Evolutionary conservation across 2,888 invertebrate species (phyloP).

Genomic region (Erebia epiphron): DNA sequence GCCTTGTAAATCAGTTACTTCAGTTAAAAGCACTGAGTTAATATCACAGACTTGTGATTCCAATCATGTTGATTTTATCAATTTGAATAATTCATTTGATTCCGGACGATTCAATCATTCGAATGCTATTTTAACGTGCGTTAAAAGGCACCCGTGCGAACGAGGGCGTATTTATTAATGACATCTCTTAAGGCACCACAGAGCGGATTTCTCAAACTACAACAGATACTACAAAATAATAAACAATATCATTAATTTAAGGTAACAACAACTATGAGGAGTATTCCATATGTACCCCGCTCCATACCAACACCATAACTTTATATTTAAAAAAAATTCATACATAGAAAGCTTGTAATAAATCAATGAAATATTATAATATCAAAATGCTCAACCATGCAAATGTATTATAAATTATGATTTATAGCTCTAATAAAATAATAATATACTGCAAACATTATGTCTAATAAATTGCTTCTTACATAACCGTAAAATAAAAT

Average conservation of each 20-base stretch:
- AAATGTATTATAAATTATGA: neutral
- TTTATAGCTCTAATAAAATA: neutral
- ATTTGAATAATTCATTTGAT: too few species aligned
- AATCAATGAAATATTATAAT: conserved; percentile 5
- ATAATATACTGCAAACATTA: conserved; percentile 10
- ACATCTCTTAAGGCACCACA: conserved; percentile 36
- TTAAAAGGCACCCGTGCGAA: neutral
- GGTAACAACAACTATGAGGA: conserved; percentile 28
- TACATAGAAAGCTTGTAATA: conserved; percentile 18
- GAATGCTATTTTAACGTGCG: neutral
- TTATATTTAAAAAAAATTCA: conserved; percentile 5
- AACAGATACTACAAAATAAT: conserved; percentile 36
- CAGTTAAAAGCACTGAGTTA: too few species aligned
- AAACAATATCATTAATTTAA: conserved; percentile 31
- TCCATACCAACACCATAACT: conserved; percentile 36
- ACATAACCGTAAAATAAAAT: conserved; percentile 11
- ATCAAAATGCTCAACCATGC: conserved; percentile 29
- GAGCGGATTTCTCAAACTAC: conserved; percentile 36
- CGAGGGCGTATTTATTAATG: neutral
- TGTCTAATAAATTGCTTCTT: conserved; percentile 1
- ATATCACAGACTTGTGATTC: too few species aligned
- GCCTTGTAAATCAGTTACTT: too few species aligned
- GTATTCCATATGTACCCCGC: conserved; percentile 28
- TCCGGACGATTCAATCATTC: too few species aligned
- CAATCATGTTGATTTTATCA: too few species aligned